Conservation (phyloP, 2,797 vertebrate genomes). For the Sebastes aleutianus region DNA sequence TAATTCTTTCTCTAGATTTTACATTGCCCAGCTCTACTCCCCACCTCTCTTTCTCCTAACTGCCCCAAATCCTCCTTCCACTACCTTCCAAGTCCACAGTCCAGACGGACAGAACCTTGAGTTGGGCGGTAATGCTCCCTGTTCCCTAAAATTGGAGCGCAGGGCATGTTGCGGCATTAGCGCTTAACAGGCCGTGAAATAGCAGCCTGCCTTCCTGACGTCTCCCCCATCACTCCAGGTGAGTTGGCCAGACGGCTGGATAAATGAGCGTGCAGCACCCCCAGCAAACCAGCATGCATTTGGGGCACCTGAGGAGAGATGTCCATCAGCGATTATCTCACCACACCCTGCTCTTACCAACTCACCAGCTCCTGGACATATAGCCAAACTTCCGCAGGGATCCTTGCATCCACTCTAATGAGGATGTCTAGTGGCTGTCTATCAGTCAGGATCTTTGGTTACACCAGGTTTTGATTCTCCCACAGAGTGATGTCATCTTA, state of each 20-base stretch:
- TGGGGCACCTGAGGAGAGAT: constrained; percentile 76
- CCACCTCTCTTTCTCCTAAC: constrained; percentile 33
- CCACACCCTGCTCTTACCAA: constrained; percentile 45
- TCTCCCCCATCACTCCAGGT: constrained; percentile 87
- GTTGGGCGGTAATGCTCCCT: constrained; percentile 82
- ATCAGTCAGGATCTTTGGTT: constrained; percentile 13
- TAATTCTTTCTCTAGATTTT: constrained; percentile 55
- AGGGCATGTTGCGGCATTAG: constrained; percentile 90
- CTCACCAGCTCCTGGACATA: constrained; percentile 12
- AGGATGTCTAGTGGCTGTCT: constrained; percentile 33
- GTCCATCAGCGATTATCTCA: constrained; percentile 77
- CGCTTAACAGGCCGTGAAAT: constrained; percentile 98
- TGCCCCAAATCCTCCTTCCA: constrained; percentile 13
- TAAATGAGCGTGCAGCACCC: constrained; percentile 84
- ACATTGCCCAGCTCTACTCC: constrained; percentile 31
- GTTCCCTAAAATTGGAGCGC: constrained; percentile 88
- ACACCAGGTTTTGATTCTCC: constrained; percentile 28
- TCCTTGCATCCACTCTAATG: constrained; percentile 6
- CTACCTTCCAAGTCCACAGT: constrained; percentile 64
- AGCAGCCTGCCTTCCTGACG: constrained; percentile 90
- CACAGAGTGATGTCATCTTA: constrained; percentile 53
- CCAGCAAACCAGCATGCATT: constrained; percentile 66
- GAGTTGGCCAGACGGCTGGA: constrained; percentile 85
- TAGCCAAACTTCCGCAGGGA: constrained; percentile 8
- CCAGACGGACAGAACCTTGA: constrained; percentile 81